Evolutionary conservation across 2,797 vertebrate genomes (phyloP).

Genomic region (Sandelia bainsii): DNA sequence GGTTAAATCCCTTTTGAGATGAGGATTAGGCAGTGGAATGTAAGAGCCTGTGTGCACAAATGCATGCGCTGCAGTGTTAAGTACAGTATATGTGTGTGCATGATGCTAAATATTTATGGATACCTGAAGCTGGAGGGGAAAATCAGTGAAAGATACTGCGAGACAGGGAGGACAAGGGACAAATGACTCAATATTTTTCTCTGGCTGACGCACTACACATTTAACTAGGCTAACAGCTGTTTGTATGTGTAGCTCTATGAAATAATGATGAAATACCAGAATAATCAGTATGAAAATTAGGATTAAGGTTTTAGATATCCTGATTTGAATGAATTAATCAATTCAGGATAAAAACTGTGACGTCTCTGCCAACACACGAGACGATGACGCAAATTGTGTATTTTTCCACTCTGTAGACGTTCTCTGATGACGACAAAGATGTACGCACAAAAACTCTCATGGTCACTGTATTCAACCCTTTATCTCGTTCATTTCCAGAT

Average conservation of each 20-base stretch:
- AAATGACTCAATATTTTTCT: slow-evolving; percentile 30
- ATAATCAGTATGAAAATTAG: slow-evolving; percentile 5
- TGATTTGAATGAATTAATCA: slow-evolving; percentile 30
- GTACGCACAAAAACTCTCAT: not conserved
- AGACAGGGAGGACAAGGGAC: slow-evolving; percentile 16
- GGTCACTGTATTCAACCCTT: slow-evolving; percentile 12
- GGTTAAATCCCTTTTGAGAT: slow-evolving; percentile 65
- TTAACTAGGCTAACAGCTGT: slow-evolving; percentile 4
- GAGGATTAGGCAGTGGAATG: slow-evolving; percentile 66
- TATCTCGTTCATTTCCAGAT: not conserved
- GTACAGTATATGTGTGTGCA: not conserved
- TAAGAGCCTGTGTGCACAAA: slow-evolving; percentile 24
- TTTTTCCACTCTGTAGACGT: not conserved
- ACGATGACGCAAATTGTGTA: slow-evolving; percentile 56
- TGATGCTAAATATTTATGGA: slow-evolving; percentile 57
- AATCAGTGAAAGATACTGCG: slow-evolving; percentile 22
- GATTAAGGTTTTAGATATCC: not conserved
- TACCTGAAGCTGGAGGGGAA: slow-evolving; percentile 35
- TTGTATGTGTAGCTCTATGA: not conserved
- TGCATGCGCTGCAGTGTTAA: slow-evolving; percentile 11
- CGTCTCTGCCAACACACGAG: slow-evolving; percentile 35
- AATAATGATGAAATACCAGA: slow-evolving; percentile 13
- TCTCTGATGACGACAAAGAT: slow-evolving; percentile 36
- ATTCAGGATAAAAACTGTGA: slow-evolving; percentile 41
- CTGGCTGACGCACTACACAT: slow-evolving; percentile 21